Evolutionary conservation across 2,797 vertebrate species (phyloP).

Genomic region (Rallus crepitans): DNA sequence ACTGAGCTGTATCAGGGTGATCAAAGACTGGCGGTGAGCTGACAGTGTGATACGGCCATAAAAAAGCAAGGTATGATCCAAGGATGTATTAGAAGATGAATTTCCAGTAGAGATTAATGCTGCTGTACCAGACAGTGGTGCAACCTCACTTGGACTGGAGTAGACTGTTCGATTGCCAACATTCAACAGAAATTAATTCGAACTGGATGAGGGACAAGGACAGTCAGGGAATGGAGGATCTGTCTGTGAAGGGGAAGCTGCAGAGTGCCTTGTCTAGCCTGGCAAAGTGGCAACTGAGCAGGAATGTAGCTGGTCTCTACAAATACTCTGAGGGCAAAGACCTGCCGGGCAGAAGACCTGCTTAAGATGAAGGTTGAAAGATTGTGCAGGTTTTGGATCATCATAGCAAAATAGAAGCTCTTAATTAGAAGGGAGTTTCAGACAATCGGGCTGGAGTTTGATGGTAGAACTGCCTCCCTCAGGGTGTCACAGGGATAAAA

Average conservation of each 20-base stretch:
- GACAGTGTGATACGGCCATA: background rate
- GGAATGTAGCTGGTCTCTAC: background rate
- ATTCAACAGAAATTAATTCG: background rate
- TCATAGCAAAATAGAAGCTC: background rate
- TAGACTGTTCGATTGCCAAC: background rate
- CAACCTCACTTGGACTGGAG: background rate
- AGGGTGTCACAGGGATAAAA: background rate
- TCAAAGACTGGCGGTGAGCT: background rate
- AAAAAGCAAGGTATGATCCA: background rate
- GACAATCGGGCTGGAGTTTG: background rate
- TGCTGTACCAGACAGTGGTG: background rate
- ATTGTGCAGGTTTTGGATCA: background rate
- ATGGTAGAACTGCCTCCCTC: background rate
- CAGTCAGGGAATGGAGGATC: background rate
- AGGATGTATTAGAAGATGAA: background rate
- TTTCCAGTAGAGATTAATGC: constrained; percentile 26
- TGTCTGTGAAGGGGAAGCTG: background rate
- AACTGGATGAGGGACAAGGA: background rate
- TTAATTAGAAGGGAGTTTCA: background rate
- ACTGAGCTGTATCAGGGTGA: background rate
- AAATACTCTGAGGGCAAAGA: background rate
- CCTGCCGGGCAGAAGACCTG: background rate
- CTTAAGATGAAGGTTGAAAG: background rate
- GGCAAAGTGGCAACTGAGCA: background rate
- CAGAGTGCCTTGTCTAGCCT: background rate